Evolutionary conservation across 2,888 invertebrate species (phyloP).

Genomic region (Seira sanloemensis): DNA sequence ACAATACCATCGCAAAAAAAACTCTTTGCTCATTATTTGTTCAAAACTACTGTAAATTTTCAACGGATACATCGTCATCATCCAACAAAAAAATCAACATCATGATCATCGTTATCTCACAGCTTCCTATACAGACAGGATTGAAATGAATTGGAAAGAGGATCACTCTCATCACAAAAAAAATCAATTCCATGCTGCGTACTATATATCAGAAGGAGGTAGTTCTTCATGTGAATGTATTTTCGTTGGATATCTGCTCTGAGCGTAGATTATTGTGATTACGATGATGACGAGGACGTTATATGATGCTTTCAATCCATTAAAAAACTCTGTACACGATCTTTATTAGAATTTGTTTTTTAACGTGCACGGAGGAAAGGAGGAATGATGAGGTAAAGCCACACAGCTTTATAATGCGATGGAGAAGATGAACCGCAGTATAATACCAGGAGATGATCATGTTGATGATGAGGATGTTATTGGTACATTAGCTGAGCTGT

Average conservation of each 20-base stretch:
- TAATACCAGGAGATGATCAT: not conserved
- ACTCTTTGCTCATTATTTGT: not conserved
- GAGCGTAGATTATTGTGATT: slow-evolving; percentile 16
- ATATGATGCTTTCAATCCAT: slow-evolving; percentile 29
- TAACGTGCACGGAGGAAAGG: slow-evolving; percentile 8
- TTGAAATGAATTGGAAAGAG: slow-evolving; percentile 14
- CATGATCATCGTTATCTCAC: slow-evolving; percentile 24
- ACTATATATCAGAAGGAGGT: not conserved
- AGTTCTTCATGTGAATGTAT: not conserved
- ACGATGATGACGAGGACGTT: slow-evolving; percentile 10
- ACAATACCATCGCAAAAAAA: not conserved
- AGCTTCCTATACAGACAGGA: slow-evolving; percentile 5
- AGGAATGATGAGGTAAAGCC: slow-evolving; percentile 19
- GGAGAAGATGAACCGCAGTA: slow-evolving; percentile 9
- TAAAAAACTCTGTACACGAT: slow-evolving; percentile 1
- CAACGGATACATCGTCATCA: slow-evolving; percentile 50
- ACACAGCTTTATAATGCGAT: slow-evolving; percentile 8
- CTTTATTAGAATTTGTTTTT: slow-evolving; percentile 2
- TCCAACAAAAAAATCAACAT: slow-evolving; percentile 8
- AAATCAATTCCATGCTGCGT: not conserved
- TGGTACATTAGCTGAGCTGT: slow-evolving; percentile 39
- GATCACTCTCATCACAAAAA: slow-evolving; percentile 9
- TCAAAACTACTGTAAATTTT: slow-evolving; percentile 8
- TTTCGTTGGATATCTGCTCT: not conserved
- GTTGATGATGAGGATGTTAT: slow-evolving; percentile 16